Percentiles rank a stretch among this genome's conserved stretches.
Evolutionary conservation across 2,888 invertebrate genomes (phyloP).

Genomic region (Balanococcus diminutus): DNA sequence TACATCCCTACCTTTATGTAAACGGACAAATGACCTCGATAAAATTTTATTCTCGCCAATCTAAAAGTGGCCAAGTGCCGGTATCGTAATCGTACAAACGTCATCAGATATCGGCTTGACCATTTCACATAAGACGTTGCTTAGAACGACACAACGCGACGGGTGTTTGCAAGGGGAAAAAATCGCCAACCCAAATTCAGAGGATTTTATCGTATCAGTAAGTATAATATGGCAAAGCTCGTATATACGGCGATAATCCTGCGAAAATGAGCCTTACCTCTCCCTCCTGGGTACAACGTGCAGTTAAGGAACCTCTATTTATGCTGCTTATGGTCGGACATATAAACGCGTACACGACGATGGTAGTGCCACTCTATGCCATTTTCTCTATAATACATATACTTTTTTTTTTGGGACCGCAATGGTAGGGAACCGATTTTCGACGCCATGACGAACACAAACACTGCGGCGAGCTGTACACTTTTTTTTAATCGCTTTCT

Average conservation of each 20-base stretch:
- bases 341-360: neutral
- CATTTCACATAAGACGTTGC: neutral
- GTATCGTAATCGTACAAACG: neutral
- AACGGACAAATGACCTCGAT: neutral
- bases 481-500: neutral
- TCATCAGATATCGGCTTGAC: neutral
- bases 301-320: neutral
- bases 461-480: neutral
- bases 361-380: neutral
- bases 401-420: neutral
- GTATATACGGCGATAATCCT: neutral
- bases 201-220: neutral
- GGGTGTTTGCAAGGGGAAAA: neutral
- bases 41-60: neutral
- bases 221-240: neutral
- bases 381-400: neutral
- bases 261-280: neutral
- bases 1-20: neutral
- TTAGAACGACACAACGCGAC: neutral
- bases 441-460: neutral
- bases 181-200: neutral
- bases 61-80: neutral
- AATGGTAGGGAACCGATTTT: neutral
- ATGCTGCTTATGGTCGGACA: neutral
- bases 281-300: no score